A percentile compares a stretch with the other conserved stretches of the same genome.
phyloP scores from a whole-genome alignment of 2,113 vertebrate genomes.

The Pao palembangensis region DNA sequence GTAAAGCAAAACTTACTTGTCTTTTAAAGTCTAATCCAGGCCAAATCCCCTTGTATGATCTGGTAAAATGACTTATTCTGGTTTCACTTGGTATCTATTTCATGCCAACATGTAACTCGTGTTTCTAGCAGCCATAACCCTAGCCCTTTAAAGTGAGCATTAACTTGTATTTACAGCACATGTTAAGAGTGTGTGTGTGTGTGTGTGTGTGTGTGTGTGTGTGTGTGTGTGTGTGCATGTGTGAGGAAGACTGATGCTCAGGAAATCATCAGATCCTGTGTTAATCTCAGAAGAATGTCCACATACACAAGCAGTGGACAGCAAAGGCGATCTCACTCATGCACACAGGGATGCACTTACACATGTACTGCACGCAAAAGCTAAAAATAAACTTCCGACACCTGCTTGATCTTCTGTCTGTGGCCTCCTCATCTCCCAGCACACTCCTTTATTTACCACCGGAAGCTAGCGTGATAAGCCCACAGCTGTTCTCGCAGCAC shows the following conservation, averaged over 20 bases:
- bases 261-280: conserved; percentile 44
- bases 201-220: conserved; percentile 9
- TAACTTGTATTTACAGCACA: not conserved
- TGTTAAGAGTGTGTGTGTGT: not conserved
- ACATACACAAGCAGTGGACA: conserved; percentile 3
- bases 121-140: conserved; percentile 8
- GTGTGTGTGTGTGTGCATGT: not conserved
- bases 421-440: conserved; percentile 18
- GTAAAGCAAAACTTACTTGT: not conserved
- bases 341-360: conserved; percentile 10
- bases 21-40: not conserved
- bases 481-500: conserved; percentile 51
- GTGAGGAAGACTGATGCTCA: conserved; percentile 13
- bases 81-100: not conserved
- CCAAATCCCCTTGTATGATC: not conserved
- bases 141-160: not conserved
- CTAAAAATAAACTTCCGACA: conserved; percentile 36
- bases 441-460: conserved; percentile 53
- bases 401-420: conserved; percentile 38
- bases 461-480: conserved; percentile 38
- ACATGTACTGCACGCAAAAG: conserved; percentile 11
- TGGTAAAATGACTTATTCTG: not conserved
- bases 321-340: conserved; percentile 17
- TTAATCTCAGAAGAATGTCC: conserved; percentile 33
- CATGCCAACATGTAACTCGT: conserved; percentile 9